Evolutionary conservation across 2,797 vertebrate species (phyloP), one percentile per base, ranked within the genome.

Genomic region (Pseudocheirus occidentalis): DNA sequence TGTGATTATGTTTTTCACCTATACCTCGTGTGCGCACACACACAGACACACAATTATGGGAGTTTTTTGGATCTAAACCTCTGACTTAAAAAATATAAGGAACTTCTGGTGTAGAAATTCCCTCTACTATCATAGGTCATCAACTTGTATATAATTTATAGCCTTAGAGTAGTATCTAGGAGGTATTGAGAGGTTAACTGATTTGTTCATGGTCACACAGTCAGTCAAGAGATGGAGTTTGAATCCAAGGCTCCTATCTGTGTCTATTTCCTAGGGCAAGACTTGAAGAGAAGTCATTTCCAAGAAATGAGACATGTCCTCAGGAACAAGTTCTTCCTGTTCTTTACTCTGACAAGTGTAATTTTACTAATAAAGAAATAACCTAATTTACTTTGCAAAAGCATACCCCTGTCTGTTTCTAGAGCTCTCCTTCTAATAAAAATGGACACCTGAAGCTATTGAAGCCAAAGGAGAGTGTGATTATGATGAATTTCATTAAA

Each of bases 361-460:
- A 93, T 96, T 93, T 90, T 94, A 96, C 55, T 95, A 66, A 92
- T 34, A 24, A 52, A 90, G 56, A 29, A 94, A 91, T 55, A 90
- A 91, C 28, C 21, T 87, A 29, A 21, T 57, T 59, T 31, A 93
- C 52, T 97, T 90, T 94, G 29, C 16, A 95, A 66, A 95, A 56
- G 62, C 92, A 27, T 90, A 31, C 28, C 55, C 55, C 31, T 94
- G 31, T 18, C 28, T 5, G 7, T 92, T 57, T 55, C 31, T 95
- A 31, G 31, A 92, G 46, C 24, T 59, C 40, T 81, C 52, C 13
- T 2, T 53, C 90, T 13, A 90, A 54, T 87, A 73, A 94, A 81
- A 81, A 90, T 50, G 53, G 40, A 34, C 95, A 16, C 54, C 11
- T 40, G 62, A 56, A 96, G 59, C 56, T 57, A 16, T 5, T n/a